Evolutionary conservation across 1,140 invertebrate species (phyloP).

Genomic region (Anadara kagoshimensis): DNA sequence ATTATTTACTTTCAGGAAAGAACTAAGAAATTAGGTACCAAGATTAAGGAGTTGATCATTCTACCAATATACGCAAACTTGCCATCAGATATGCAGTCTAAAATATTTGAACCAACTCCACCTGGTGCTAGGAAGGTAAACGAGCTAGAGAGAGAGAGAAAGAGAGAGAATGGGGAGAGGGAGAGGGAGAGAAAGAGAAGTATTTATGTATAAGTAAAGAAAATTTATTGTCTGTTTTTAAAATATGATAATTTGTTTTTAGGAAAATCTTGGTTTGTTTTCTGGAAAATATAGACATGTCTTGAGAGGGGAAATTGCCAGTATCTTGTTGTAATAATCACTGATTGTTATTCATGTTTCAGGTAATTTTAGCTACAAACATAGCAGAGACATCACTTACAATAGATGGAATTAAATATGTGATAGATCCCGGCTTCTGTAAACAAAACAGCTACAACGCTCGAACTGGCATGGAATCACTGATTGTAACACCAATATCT

Average conservation of each 20-base stretch:
- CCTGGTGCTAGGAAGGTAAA: conserved; percentile 89
- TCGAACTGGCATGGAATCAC: conserved; percentile 97
- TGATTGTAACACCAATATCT: conserved; percentile 98
- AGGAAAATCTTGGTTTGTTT: no score
- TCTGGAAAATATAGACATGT: not conserved
- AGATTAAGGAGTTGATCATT: conserved; percentile 94
- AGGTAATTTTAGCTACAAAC: conserved; percentile 97
- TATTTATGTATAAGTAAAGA: no score
- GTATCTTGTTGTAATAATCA: no score
- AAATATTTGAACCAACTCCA: conserved; percentile 97
- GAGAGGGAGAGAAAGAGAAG: no score
- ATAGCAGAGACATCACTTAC: conserved; percentile 99
- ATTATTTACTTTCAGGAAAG: conserved; percentile 79
- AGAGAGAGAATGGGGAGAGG: no score
- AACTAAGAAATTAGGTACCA: conserved; percentile 90
- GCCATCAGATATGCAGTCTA: conserved; percentile 98
- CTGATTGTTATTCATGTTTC: conserved; percentile 11
- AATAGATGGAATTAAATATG: conserved; percentile 99
- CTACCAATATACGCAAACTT: conserved; percentile 98
- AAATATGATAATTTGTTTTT: no score
- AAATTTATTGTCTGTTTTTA: no score
- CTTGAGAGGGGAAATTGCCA: not conserved
- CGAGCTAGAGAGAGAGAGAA: no score
- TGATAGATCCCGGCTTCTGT: conserved; percentile 99
- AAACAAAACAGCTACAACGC: conserved; percentile 99